Evolutionary conservation across 2,797 vertebrate species (phyloP), one percentile per base, ranked within the genome.

Genomic region (Onychomys arenicola): DNA sequence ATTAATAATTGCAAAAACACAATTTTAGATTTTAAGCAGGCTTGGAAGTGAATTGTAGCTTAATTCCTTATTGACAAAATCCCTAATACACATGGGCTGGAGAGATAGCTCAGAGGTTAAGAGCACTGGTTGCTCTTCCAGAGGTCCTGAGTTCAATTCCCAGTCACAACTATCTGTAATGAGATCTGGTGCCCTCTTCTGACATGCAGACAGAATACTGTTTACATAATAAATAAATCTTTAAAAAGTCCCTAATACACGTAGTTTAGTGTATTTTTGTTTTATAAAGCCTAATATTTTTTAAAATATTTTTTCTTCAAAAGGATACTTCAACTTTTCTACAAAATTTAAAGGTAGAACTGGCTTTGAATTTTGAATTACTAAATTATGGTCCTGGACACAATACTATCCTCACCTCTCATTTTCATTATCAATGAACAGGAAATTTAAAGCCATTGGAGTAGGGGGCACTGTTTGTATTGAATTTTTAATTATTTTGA

Each of bases 251-350:
- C n/a, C n/a, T n/a, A n/a, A n/a, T n/a, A n/a, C n/a, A n/a, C n/a
- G n/a, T 57, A 59, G 23, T 81, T 77, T 93, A 63, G 17, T 52
- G 32, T 52, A 55, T 77, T 91, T 89, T 95, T 13, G 65, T 63
- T 88, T 89, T 92, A 32, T 89, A 52, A 84, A 95, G 86, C 32
- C 32, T 85, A 40, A 17, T 52, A n/a, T 52, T 52, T 81, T 95
- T 37, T 75, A 75, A 37, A 91, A 37, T 57, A 61, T 19, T 92
- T 55, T 76, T 69, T 90, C 82, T n/a, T n/a, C 8, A 32, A 11
- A n/a, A n/a, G n/a, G n/a, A 8, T 78, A 46, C 77, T 27, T 96
- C 37, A 37, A 6, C 19, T 40, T 76, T 75, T 67, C 90, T 88
- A 25, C 3, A 88, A 59, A 27, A 23, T 59, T 85, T 90, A 95